Evolutionary conservation across 1,140 invertebrate species (phyloP), one percentile per base, ranked within the genome.

Genomic region (Phymastichus coffea): DNA sequence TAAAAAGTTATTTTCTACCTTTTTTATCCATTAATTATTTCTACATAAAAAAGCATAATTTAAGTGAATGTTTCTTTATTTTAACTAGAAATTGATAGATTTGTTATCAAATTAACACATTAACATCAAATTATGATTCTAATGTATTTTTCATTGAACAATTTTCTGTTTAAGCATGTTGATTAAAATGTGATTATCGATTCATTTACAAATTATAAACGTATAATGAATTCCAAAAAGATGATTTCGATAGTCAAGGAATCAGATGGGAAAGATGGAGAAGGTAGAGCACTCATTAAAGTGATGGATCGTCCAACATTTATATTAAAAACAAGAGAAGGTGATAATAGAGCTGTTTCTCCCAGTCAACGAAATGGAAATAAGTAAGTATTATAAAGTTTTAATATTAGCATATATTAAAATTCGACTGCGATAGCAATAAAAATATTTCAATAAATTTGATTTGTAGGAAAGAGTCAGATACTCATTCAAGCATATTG

Each of bases 291-390:
- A 20, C 38, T 67, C 3, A 70, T 77, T 22, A 78, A 78, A 63
- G 70, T 75, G 12, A 68, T 67, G 10, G 76, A 80, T 22, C 74
- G 81, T 28, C 81, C 81, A 41, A 83, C 82, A 3, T 80, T 83
- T 59, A 80, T 83, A 66, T 67, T 83, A 17, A 80, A 81, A 71
- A 80, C 80, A 0, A 70, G 81, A 63, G 81, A 83, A 70, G 74
- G 74, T 12, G 82, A 83, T 65, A 82, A 71, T 56, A 69, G 81
- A 61, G 75, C 81, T 35, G 68, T 81, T 3, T 82, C 82, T 9
- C 80, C 81, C 12, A 81, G 67, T 71, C 77, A 78, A 43, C 67
- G 73, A 46, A 78, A 76, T 69, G 75, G 68, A 58, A 69, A 69
- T 52, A 79, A 78, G 75, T 77, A 73, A 41, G 20, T 60, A 56